phyloP scores from a whole-genome alignment of 2,888 invertebrate genomes.

The Cephus runcator region DNA sequence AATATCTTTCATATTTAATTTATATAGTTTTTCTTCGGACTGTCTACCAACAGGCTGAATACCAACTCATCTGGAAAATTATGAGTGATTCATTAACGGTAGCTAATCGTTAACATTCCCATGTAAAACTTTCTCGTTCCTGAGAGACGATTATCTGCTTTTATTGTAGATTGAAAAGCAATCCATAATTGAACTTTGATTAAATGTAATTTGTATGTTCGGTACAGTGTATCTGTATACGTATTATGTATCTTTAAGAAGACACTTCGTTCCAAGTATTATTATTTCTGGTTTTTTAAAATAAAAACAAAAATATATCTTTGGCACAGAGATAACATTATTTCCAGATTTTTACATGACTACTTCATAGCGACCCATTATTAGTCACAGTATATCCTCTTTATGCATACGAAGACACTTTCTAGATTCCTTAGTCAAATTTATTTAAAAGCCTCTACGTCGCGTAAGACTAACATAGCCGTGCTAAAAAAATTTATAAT shows the following conservation, averaged over 20 bases:
- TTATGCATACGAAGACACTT: neutral
- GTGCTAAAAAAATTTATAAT: conserved; percentile 17
- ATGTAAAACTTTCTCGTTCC: neutral
- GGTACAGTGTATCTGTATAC: neutral
- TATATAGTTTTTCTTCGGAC: neutral
- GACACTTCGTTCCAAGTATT: neutral
- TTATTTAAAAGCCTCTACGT: neutral
- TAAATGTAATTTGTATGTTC: neutral
- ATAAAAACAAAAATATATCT: too few species aligned
- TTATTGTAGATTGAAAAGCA: neutral
- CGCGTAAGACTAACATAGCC: neutral
- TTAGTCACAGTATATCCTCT: neutral
- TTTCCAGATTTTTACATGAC: neutral
- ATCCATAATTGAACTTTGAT: neutral
- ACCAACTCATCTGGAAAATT: neutral
- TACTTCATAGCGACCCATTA: neutral
- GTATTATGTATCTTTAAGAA: neutral
- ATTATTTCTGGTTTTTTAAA: too few species aligned
- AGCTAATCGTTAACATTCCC: neutral
- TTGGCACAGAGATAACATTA: neutral
- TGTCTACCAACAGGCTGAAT: neutral
- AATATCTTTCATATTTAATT: neutral
- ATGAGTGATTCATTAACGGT: neutral
- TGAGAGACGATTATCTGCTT: neutral
- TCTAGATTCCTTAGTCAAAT: neutral